These are phyloP conservation scores for Ornithoptera priamus DNA, from an alignment of 2,888 invertebrate species.

Conservation along the genomic window DNA sequence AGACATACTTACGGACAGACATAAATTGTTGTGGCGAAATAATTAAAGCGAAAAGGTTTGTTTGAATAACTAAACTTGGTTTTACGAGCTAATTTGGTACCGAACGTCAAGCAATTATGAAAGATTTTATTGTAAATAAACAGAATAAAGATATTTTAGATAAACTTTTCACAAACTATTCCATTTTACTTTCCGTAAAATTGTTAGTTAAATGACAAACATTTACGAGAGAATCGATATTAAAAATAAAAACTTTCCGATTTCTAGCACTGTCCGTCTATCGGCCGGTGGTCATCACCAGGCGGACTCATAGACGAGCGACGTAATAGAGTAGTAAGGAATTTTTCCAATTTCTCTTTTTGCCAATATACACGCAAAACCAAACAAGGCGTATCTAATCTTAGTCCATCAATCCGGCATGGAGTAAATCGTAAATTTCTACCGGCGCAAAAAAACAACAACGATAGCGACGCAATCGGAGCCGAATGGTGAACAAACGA, in stretches of 20 bases:
- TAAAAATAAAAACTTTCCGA: too few relatives aligned
- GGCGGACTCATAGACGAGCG: not conserved
- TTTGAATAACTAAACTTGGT: slow-evolving; percentile 12
- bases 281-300: too few relatives aligned
- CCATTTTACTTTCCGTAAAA: too few relatives aligned
- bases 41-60: slow-evolving; percentile 23
- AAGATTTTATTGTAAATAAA: not conserved
- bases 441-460: slow-evolving; percentile 17
- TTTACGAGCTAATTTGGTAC: slow-evolving; percentile 12
- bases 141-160: not conserved
- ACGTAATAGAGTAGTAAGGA: not conserved
- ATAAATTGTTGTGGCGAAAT: slow-evolving; percentile 23
- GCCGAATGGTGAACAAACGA: slow-evolving; percentile 13
- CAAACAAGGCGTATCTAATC: slow-evolving; percentile 9
- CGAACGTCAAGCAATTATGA: not conserved
- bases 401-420: slow-evolving; percentile 14
- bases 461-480: slow-evolving; percentile 8
- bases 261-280: too few relatives aligned
- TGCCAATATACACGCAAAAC: not conserved
- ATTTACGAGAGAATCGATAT: too few relatives aligned
- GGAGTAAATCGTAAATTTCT: slow-evolving; percentile 19
- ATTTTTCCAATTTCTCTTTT: not conserved
- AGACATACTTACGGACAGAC: slow-evolving; percentile 6
- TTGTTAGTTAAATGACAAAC: too few relatives aligned
- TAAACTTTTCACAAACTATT: not conserved